phyloP scores from a whole-genome alignment of 2,113 vertebrate genomes.

The Eulacestoma nigropectus region DNA sequence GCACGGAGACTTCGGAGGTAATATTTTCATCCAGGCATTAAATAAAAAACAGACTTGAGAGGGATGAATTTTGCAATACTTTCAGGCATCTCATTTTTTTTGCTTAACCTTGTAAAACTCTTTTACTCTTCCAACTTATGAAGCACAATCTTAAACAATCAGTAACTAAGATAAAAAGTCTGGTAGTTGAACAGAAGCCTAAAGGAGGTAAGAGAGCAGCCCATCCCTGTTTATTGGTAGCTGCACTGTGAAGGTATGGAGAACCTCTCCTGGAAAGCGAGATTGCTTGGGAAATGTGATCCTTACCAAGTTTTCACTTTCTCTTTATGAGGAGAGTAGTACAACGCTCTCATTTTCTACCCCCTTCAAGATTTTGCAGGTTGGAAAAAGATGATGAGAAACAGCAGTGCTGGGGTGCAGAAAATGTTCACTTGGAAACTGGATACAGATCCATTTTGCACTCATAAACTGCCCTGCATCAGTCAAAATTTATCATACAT shows the following conservation, averaged over 20 bases:
- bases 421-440: background rate
- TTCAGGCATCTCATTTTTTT: background rate
- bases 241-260: fast-evolving
- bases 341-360: fast-evolving
- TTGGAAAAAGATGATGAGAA: background rate
- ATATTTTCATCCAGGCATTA: slow-evolving; percentile 13
- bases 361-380: background rate
- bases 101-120: background rate
- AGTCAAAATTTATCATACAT: background rate
- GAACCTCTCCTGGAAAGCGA: background rate
- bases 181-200: background rate
- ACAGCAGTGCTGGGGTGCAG: background rate
- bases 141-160: background rate
- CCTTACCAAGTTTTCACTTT: background rate
- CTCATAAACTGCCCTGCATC: background rate
- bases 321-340: background rate
- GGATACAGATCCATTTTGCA: background rate
- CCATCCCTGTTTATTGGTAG: background rate
- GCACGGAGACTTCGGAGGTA: background rate
- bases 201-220: background rate
- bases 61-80: background rate
- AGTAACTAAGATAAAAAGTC: background rate
- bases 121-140: background rate
- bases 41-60: background rate
- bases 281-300: background rate